Evolutionary conservation across 2,797 vertebrate genomes (phyloP), one percentile per base, ranked within the genome.

Genomic region (Tiaroga cobitis): DNA sequence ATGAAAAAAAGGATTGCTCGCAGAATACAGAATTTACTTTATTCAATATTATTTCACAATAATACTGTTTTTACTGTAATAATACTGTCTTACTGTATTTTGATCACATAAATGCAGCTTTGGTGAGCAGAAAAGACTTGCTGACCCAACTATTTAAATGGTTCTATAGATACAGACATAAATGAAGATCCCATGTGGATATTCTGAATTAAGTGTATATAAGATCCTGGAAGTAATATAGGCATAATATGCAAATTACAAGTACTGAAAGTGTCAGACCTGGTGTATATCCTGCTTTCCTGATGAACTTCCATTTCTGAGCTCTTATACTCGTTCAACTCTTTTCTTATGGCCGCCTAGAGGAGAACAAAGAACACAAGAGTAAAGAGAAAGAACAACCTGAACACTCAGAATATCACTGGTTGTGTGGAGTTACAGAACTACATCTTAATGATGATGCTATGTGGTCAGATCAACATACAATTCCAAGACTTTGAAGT

Each of bases 291-390:
- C 92, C 94, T 96, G 95, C 98, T 99, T 0, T 98, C 96, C 87
- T 97, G 96, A 0, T 99, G 98, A 82, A 99, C 98, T 88, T 97
- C 97, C 98, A 99, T 99, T 94, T 99, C 98, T 39, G 96, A 96
- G 93, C 97, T 98, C 94, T 99, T 99, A 92, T 98, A 99, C 87
- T 99, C 98, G 39, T 99, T 99, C 75, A 99, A 92, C 91, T 99
- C 98, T 92, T 98, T 99, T 88, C 98, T 95, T 91, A 99, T 99
- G 90, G 98, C 97, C 69, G 98, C 98, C 98, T 99, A 89, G 39
- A n/a, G 81, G 24, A 34, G 84, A 79, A 90, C 37, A 67, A 24
- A 56, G 2, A 43, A 32, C 15, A 46, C 3, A 39, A 41, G 34
- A 68, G 19, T n/a, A 68, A n/a, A 54, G 15, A 59, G 32, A 63